phyloP scores from a whole-genome alignment of 1,140 invertebrate species.

The Cydia pomonella region DNA sequence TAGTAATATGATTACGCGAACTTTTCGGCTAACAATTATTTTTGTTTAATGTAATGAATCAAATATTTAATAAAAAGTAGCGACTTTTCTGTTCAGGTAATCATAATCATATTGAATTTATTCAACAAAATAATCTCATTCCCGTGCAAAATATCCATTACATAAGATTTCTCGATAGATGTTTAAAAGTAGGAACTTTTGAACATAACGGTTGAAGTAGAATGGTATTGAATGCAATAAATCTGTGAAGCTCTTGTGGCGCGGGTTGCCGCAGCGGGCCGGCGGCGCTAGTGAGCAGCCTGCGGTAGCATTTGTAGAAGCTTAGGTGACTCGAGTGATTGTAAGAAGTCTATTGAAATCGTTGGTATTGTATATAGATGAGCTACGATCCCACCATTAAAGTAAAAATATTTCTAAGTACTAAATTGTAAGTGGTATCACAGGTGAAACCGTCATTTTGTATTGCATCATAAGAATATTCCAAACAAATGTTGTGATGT shows the following conservation, averaged over 20 bases:
- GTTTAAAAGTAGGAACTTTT: constrained; percentile 70
- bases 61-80: constrained; percentile 32
- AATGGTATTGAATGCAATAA: constrained; percentile 74
- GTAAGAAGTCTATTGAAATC: constrained; percentile 74
- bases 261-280: constrained; percentile 51
- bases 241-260: constrained; percentile 55
- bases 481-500: constrained; percentile 78
- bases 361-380: constrained; percentile 79
- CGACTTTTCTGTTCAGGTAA: constrained; percentile 9
- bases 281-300: too few relatives aligned
- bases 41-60: constrained; percentile 35
- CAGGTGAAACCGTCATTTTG: constrained; percentile 67
- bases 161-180: constrained; percentile 54
- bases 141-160: constrained; percentile 47
- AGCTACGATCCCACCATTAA: constrained; percentile 79
- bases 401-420: constrained; percentile 78
- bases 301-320: constrained; percentile 50
- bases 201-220: constrained; percentile 65
- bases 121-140: constrained; percentile 44
- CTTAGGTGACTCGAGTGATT: constrained; percentile 76
- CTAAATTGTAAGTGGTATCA: constrained; percentile 76
- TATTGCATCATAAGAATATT: constrained; percentile 71
- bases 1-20: constrained; percentile 41
- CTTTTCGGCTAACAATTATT: constrained; percentile 48
- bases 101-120: constrained; percentile 37